Evolutionary conservation across 2,113 vertebrate genomes (phyloP).

Genomic region (Pluvianellus socialis): DNA sequence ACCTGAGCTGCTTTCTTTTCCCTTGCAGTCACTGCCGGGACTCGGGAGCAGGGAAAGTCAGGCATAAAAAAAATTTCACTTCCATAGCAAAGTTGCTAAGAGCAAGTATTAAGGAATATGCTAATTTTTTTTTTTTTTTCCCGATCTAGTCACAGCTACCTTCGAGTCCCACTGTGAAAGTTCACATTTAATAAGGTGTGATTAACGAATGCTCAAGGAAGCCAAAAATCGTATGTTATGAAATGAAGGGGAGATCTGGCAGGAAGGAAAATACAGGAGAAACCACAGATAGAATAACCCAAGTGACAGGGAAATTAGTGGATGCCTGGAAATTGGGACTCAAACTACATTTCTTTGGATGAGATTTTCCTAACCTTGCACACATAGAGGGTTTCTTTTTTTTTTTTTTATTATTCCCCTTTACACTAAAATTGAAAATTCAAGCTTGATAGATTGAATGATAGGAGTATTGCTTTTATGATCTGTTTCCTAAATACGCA

Average conservation of each 20-base stretch:
- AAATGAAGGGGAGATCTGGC: conserved; percentile 41
- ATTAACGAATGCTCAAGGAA: conserved; percentile 51
- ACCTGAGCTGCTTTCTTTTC: not conserved
- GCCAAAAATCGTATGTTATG: conserved; percentile 38
- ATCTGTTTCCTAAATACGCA: not conserved
- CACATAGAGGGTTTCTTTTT: not conserved
- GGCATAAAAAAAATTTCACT: not conserved
- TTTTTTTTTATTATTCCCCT: not conserved
- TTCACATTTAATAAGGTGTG: conserved; percentile 67
- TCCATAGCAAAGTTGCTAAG: not conserved
- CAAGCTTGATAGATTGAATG: not conserved
- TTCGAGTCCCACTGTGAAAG: conserved; percentile 54
- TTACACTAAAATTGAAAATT: not conserved
- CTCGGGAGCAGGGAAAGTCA: not conserved
- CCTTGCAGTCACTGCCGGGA: not conserved
- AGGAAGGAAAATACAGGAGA: conserved; percentile 37
- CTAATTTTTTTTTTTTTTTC: not conserved
- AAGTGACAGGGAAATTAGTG: not conserved
- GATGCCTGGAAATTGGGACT: conserved; percentile 23
- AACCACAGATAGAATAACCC: conserved; percentile 28
- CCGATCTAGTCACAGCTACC: conserved; percentile 26
- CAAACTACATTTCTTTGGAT: not conserved
- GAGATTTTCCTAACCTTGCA: not conserved
- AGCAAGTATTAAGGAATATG: not conserved
- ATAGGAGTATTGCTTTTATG: not conserved